Conservation (phyloP, 2,113 vertebrate genomes). For the Manacus vitellinus region DNA sequence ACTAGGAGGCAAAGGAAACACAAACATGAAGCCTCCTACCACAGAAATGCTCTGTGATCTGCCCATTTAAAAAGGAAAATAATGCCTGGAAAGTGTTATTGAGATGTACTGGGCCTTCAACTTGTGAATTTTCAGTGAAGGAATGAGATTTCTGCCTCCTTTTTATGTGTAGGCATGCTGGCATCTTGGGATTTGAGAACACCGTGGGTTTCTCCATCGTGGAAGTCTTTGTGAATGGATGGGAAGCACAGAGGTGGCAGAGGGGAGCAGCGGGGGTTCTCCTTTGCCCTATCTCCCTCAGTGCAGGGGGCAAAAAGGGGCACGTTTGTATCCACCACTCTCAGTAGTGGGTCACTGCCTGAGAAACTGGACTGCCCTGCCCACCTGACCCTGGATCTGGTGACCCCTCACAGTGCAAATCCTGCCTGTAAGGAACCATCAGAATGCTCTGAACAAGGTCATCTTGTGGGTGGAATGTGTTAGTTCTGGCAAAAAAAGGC, state of each 20-base stretch:
- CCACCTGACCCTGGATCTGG: neutral
- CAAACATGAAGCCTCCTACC: neutral
- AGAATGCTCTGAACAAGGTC: rapidly evolving
- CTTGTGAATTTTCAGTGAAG: neutral
- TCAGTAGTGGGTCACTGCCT: rapidly evolving
- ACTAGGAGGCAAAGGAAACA: neutral
- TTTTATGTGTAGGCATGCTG: neutral
- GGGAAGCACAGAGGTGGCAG: neutral
- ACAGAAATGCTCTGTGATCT: neutral
- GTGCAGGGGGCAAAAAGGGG: neutral
- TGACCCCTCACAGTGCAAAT: rapidly evolving
- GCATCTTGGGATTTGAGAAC: neutral
- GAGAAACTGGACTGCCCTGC: neutral
- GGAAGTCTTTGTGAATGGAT: neutral
- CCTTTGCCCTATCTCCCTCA: neutral
- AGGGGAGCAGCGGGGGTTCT: neutral
- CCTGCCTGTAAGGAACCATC: neutral
- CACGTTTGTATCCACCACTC: neutral
- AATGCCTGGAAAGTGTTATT: neutral
- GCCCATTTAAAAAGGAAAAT: neutral
- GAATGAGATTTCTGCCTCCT: neutral
- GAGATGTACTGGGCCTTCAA: neutral
- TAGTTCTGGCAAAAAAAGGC: neutral
- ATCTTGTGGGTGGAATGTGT: neutral
- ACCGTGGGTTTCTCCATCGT: neutral